Evolutionary conservation across 2,113 vertebrate genomes (phyloP).

Genomic region (Triplophysa rosa): DNA sequence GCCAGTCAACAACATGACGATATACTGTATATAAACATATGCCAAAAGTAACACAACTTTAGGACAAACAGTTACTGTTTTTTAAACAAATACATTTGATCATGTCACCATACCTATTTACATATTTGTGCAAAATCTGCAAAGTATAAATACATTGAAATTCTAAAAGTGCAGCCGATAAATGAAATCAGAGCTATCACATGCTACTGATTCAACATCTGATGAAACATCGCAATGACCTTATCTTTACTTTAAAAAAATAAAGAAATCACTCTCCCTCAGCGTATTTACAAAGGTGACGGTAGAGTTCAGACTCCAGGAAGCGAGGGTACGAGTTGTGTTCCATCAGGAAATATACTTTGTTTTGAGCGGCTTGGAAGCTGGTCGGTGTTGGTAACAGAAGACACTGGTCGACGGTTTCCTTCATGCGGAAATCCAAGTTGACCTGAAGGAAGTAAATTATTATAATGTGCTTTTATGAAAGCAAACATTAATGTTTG

Average conservation of each 20-base stretch:
- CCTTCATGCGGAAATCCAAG: conserved; percentile 87
- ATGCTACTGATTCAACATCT: background rate
- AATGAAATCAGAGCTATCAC: background rate
- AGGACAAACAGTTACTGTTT: background rate
- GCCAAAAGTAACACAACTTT: background rate
- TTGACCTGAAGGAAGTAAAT: conserved; percentile 78
- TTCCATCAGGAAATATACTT: conserved; percentile 88
- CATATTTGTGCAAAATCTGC: conserved; percentile 28
- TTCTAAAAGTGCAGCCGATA: background rate
- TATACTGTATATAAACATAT: background rate
- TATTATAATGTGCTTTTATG: background rate
- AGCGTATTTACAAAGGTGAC: conserved; percentile 63
- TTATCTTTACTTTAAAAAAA: no score
- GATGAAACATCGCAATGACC: conserved; percentile 29
- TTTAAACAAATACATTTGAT: background rate
- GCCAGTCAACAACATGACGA: conserved; percentile 4
- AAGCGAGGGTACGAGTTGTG: conserved; percentile 89
- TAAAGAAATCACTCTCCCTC: conserved; percentile 8
- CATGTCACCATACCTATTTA: background rate
- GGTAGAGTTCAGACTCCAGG: conserved; percentile 84
- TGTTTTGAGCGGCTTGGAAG: conserved; percentile 82
- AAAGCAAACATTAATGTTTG: background rate
- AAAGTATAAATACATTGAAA: conserved; percentile 8
- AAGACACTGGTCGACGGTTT: conserved; percentile 76
- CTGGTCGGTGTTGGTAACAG: conserved; percentile 71